Conservation (phyloP, 1,140 invertebrate species). For the Leptinotarsa texana region DNA sequence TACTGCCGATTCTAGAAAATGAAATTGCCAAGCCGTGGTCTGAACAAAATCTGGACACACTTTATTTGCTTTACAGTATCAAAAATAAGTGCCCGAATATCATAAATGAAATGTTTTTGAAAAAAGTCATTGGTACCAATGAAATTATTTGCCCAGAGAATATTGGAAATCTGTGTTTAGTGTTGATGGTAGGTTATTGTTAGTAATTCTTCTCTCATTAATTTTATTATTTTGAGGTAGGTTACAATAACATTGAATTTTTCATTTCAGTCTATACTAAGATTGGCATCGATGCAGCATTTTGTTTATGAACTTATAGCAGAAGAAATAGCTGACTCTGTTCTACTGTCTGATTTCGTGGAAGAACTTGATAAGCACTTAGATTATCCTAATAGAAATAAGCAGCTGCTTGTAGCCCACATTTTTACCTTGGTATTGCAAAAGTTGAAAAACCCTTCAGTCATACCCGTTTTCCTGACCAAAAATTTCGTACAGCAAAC, state of each 20-base stretch:
- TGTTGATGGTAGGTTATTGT: conserved; percentile 63
- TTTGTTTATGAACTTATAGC: conserved; percentile 65
- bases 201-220: neutral
- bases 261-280: conserved; percentile 62
- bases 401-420: conserved; percentile 58
- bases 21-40: conserved; percentile 63
- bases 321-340: conserved; percentile 57
- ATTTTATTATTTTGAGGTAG: neutral
- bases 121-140: conserved; percentile 60
- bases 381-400: conserved; percentile 63
- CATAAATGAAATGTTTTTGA: conserved; percentile 59
- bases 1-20: conserved; percentile 63
- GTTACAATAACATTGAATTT: neutral
- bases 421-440: conserved; percentile 42
- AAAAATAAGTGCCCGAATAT: conserved; percentile 57
- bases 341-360: conserved; percentile 61
- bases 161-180: conserved; percentile 59
- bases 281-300: conserved; percentile 62
- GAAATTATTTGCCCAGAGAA: conserved; percentile 62
- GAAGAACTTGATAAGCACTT: conserved; percentile 62
- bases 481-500: conserved; percentile 52
- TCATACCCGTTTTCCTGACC: conserved; percentile 46
- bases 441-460: conserved; percentile 34
- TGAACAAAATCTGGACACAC: conserved; percentile 59
- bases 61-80: conserved; percentile 59